Conservation (phyloP, 2,888 invertebrate genomes). For the Nomada fabriciana region DNA sequence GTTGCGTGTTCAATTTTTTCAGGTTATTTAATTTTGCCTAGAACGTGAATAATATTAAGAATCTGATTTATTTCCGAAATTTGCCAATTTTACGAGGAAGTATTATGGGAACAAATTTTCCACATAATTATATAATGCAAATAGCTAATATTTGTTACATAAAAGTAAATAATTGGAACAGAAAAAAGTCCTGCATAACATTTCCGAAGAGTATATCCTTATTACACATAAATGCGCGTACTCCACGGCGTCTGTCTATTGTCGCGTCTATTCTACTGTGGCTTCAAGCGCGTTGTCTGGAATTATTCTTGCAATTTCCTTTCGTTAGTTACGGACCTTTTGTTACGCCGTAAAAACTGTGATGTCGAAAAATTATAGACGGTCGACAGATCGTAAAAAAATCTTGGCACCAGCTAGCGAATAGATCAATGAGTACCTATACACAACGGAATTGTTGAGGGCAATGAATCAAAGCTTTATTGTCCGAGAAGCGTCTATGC, state of each 20-base stretch:
- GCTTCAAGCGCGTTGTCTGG: not conserved
- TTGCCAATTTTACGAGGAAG: not conserved
- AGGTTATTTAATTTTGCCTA: too few relatives aligned
- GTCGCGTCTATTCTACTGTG: too few relatives aligned
- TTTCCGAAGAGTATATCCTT: too few relatives aligned
- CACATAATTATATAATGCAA: not conserved
- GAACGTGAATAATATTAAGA: not conserved
- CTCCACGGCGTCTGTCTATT: too few relatives aligned
- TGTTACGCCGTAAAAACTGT: not conserved
- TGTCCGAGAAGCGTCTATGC: conserved; percentile 12
- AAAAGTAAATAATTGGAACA: not conserved
- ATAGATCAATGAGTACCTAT: conserved; percentile 37
- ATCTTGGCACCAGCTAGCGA: conserved; percentile 29
- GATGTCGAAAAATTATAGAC: conserved; percentile 26
- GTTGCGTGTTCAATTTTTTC: not conserved
- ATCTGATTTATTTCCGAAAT: not conserved
- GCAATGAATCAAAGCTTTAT: conserved; percentile 52
- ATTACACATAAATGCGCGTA: too few relatives aligned
- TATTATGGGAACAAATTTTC: not conserved
- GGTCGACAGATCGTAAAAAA: conserved; percentile 18
- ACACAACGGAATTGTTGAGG: conserved; percentile 22
- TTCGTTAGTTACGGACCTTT: too few relatives aligned
- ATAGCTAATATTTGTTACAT: not conserved
- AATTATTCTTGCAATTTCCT: too few relatives aligned
- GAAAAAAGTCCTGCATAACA: not conserved